Evolutionary conservation across 2,888 invertebrate species (phyloP), one percentile per base, ranked within the genome.

Genomic region (Rhagium mordax): DNA sequence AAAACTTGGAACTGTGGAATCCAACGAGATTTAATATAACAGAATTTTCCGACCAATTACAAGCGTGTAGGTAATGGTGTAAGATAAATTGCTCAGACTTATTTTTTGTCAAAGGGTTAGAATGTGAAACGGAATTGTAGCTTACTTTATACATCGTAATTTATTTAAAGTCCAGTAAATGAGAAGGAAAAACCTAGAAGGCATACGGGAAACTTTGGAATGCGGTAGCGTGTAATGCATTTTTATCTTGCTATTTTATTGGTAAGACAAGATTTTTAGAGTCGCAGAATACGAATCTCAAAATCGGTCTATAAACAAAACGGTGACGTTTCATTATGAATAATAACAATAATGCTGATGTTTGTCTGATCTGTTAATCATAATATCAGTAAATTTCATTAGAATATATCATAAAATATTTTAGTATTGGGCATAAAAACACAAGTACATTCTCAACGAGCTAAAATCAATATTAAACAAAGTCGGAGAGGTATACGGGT

Each of bases 71-170:
- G 27, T 24, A 4, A 13, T 57, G 15, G 57, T 57, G 27, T 24
- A 57, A 57, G 57, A 57, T 57, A 57, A 57, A 57, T 57, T 24
- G 57, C 27, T 15, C n/a, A n/a, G 57, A 57, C 27, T 27, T 24
- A 57, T 57, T 57, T 55, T 57, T 27, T n/a, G 57, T 20, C 20
- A n/a, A 27, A 27, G 24, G 24, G n/a, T 24, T 27, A 57, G 57
- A 57, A 57, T 27, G 24, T 57, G 15, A 57, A 57, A 57, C 27
- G 24, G 24, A 24, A 57, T 57, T 24, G 27, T n/a, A 27, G 6
- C 27, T 24, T 57, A 27, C 4, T 24, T 27, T 15, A 57, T 57
- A 27, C 27, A 57, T 57, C 57, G 27, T 57, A 57, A 57, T 57
- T 57, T 57, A 27, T 24, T 27, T 57, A 27, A 24, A 27, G n/a